Conservation (phyloP, 2,113 vertebrate genomes). For the Coreoperca whiteheadi region DNA sequence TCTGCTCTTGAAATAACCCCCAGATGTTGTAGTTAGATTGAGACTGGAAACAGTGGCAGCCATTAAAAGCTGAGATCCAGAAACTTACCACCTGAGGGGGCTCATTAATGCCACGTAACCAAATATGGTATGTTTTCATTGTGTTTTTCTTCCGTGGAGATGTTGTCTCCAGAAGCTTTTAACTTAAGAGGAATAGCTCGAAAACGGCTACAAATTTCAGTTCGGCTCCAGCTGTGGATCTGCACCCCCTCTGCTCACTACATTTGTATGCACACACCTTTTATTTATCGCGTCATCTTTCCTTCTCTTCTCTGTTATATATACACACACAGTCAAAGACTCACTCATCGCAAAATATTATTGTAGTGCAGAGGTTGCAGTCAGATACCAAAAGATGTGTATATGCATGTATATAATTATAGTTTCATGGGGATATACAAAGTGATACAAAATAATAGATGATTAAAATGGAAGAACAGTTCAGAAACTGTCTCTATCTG, state of each 20-base stretch:
- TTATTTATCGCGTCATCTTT: not conserved
- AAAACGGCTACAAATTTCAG: not conserved
- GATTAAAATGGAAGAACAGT: not conserved
- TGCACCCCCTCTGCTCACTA: not conserved
- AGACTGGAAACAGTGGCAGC: not conserved
- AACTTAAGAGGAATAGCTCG: not conserved
- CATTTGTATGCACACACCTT: not conserved
- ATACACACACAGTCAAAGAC: constrained; percentile 20
- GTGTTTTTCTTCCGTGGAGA: not conserved
- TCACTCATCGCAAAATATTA: constrained; percentile 33
- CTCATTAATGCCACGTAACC: not conserved
- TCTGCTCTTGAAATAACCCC: not conserved
- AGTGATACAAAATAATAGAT: constrained; percentile 27
- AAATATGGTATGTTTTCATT: not conserved
- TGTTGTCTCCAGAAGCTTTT: not conserved
- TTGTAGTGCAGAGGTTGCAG: constrained; percentile 2
- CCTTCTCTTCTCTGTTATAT: not conserved
- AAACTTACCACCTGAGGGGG: not conserved
- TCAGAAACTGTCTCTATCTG: not conserved
- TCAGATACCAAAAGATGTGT: constrained; percentile 18
- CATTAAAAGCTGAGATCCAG: not conserved
- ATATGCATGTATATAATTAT: not conserved
- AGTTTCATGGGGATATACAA: constrained; percentile 5
- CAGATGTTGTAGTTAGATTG: not conserved
- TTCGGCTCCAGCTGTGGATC: not conserved